These are phyloP conservation scores for Grapholita molesta DNA, from an alignment of 1,140 invertebrate genomes.

Conservation along the genomic window DNA sequence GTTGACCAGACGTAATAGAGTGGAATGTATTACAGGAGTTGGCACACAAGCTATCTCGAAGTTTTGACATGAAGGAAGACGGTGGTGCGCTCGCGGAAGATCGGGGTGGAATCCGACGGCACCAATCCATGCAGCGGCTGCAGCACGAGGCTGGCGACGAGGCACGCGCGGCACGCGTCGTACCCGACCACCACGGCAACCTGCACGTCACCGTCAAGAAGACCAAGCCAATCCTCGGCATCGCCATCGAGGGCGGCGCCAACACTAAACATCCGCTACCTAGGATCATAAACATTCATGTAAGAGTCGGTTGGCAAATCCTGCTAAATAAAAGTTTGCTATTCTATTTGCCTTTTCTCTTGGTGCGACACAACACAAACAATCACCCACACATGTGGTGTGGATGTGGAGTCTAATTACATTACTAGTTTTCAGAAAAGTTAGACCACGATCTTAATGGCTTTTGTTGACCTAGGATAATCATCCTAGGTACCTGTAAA, in stretches of 20 bases:
- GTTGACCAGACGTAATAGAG: background rate
- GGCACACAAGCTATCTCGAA: constrained; percentile 89
- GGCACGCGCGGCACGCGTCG: constrained; percentile 83
- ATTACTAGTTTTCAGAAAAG: too few relatives aligned
- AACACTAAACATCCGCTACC: constrained; percentile 96
- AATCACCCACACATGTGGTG: too few relatives aligned
- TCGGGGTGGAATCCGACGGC: constrained; percentile 78
- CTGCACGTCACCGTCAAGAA: constrained; percentile 92
- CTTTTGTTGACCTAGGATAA: too few relatives aligned
- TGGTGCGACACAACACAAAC: too few relatives aligned
- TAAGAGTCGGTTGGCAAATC: too few relatives aligned
- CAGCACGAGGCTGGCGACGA: constrained; percentile 80
- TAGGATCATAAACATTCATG: constrained; percentile 97
- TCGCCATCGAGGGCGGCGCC: constrained; percentile 97
- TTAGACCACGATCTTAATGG: too few relatives aligned
- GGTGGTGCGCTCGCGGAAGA: constrained; percentile 85
- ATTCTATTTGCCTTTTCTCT: too few relatives aligned
- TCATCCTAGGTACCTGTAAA: too few relatives aligned
- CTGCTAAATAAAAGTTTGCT: too few relatives aligned
- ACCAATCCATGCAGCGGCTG: constrained; percentile 85
- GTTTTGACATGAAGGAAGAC: constrained; percentile 92
- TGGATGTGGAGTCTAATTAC: too few relatives aligned
- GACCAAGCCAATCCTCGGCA: constrained; percentile 95
- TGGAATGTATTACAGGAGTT: constrained; percentile 81
- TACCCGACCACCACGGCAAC: constrained; percentile 91